Conservation (phyloP, 2,888 invertebrate species). For the Polymixis flavicincta region DNA sequence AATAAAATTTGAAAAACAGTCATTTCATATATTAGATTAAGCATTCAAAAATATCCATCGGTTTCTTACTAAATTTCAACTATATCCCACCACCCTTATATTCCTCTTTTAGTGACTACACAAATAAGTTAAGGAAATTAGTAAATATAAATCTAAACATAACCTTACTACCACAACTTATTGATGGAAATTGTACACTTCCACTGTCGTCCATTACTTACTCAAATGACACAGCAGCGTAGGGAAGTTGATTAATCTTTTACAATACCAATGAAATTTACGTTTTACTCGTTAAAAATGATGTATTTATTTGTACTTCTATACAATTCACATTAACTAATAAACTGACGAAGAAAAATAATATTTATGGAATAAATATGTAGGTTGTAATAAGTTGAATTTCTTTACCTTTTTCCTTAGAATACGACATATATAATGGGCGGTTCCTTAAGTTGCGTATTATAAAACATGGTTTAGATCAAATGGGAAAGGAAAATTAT, state of each 20-base stretch:
- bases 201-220: conserved; percentile 24
- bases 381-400: too few relatives aligned
- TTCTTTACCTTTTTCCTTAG: neutral
- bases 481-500: neutral
- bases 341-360: neutral
- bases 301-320: neutral
- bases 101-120: neutral
- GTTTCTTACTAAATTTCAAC: too few relatives aligned
- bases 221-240: conserved; percentile 21
- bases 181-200: conserved; percentile 1
- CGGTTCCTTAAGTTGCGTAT: neutral
- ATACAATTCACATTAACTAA: neutral
- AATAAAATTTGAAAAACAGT: too few relatives aligned
- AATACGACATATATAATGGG: neutral
- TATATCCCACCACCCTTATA: too few relatives aligned
- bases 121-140: neutral
- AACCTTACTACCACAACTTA: neutral
- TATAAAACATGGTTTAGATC: neutral
- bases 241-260: conserved; percentile 24
- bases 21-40: too few relatives aligned
- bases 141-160: neutral
- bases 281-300: neutral
- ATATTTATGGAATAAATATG: neutral
- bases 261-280: neutral
- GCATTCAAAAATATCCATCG: too few relatives aligned